Evolutionary conservation across 2,797 vertebrate genomes (phyloP).

Genomic region (Pipistrellus pygmaeus): DNA sequence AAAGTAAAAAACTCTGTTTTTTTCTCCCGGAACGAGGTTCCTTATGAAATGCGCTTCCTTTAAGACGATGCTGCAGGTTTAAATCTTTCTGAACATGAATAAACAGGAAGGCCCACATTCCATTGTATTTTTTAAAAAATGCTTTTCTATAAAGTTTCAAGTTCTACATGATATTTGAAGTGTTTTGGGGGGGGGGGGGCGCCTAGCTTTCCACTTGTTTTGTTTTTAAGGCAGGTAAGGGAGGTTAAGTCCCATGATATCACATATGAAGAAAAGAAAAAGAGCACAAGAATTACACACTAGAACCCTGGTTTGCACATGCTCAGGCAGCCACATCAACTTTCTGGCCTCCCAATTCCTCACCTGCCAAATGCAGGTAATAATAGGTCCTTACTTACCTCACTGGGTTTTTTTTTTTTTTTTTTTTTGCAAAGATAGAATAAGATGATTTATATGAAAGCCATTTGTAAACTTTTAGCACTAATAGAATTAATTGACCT

Average conservation of each 20-base stretch:
- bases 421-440: conserved; percentile 43
- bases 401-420: not conserved
- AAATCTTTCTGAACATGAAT: conserved; percentile 16
- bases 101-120: not conserved
- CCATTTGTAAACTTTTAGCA: conserved; percentile 41
- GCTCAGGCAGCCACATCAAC: not conserved
- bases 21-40: not conserved
- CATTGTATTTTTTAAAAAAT: conserved; percentile 32
- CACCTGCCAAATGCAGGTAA: not conserved
- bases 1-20: conserved; percentile 50
- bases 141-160: not conserved
- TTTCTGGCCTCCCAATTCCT: not conserved
- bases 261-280: not conserved
- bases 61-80: not conserved
- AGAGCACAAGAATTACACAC: not conserved
- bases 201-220: not conserved
- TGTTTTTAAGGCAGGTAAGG: not conserved
- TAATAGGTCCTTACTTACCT: not conserved
- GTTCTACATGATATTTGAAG: not conserved
- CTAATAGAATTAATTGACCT: conserved; percentile 25
- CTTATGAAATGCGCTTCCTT: conserved; percentile 15
- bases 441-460: conserved; percentile 44
- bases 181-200: not conserved
- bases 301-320: not conserved
- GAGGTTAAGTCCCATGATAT: not conserved